These are phyloP conservation scores for Parotia lawesii DNA, from an alignment of 2,113 vertebrate genomes.

Conservation along the genomic window DNA sequence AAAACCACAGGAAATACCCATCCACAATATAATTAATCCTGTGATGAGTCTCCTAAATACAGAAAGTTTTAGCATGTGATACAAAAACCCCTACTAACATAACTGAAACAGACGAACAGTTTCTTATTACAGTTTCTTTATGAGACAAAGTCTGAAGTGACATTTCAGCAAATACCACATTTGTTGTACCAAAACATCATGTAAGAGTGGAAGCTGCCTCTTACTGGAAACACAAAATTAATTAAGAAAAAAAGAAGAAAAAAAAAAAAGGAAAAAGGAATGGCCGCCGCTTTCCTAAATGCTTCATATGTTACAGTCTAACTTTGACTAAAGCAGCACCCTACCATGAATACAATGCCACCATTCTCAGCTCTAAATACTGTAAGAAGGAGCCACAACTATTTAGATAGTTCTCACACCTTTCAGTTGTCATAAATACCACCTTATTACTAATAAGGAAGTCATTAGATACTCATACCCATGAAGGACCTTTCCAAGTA, in stretches of 20 bases:
- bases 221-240: not conserved
- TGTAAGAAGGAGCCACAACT: not conserved
- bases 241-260: not conserved
- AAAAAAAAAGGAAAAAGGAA: not conserved
- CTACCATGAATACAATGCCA: not conserved
- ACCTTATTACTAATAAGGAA: not conserved
- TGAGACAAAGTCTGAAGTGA: not conserved
- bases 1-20: not conserved
- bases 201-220: not conserved
- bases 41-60: not conserved
- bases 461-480: not conserved
- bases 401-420: not conserved
- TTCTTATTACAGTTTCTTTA: not conserved
- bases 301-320: not conserved
- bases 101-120: not conserved
- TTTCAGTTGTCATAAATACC: not conserved
- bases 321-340: not conserved
- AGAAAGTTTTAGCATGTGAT: not conserved
- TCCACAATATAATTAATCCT: not conserved
- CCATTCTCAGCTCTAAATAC: not conserved
- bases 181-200: not conserved
- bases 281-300: not conserved
- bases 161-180: not conserved
- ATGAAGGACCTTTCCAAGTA: not conserved
- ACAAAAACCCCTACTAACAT: not conserved